Percentiles rank a stretch among this genome's conserved stretches.
These are phyloP conservation scores for Octodon degus DNA, from an alignment of 2,113 vertebrate species.

Conservation along the genomic window DNA sequence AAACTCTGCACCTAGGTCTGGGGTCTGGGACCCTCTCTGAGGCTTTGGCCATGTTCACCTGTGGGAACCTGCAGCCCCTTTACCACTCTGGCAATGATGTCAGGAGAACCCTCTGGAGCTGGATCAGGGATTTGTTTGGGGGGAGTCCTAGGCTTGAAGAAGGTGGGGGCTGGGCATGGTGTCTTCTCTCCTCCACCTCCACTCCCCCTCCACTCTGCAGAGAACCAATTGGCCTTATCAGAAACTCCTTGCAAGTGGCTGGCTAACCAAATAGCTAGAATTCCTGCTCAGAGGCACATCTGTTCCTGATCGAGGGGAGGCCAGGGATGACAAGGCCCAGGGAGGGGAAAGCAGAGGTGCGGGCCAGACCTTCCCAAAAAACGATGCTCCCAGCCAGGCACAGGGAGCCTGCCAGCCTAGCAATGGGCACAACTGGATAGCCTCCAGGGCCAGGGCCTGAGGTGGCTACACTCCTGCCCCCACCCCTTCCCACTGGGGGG, in stretches of 20 bases:
- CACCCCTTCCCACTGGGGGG: accelerated
- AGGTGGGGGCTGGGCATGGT: neutral
- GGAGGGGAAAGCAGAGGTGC: slow-evolving; percentile 18
- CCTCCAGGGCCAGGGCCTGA: neutral
- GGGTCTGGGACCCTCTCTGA: neutral
- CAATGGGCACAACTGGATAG: neutral
- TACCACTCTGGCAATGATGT: accelerated
- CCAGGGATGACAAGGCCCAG: slow-evolving; percentile 24
- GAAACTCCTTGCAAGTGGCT: slow-evolving; percentile 59
- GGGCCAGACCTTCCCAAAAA: neutral
- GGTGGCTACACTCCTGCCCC: neutral
- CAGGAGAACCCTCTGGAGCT: neutral
- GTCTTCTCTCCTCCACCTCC: neutral
- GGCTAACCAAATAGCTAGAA: slow-evolving; percentile 70
- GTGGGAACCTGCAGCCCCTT: neutral
- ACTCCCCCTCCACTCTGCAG: neutral
- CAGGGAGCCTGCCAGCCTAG: neutral
- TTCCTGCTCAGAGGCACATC: slow-evolving; percentile 72
- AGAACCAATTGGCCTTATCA: slow-evolving; percentile 68
- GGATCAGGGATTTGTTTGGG: neutral
- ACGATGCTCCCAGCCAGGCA: neutral
- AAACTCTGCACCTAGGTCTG: neutral
- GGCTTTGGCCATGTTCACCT: neutral
- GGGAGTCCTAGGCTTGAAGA: neutral
- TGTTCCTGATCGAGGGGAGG: slow-evolving; percentile 76